Conservation (phyloP, 2,888 invertebrate species). For the Euplagia quadripunctaria region DNA sequence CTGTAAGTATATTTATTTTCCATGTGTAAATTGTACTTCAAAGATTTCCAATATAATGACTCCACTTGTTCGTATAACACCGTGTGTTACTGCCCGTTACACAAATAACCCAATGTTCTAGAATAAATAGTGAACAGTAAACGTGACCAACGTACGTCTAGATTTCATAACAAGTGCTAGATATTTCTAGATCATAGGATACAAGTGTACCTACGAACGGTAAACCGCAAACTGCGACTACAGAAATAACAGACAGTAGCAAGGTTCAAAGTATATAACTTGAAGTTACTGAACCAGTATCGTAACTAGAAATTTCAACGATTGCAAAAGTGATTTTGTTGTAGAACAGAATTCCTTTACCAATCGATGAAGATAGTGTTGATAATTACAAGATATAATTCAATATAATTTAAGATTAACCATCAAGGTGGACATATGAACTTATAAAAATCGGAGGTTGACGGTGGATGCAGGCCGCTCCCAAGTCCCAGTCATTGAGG, state of each 20-base stretch:
- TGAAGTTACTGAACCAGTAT: constrained; percentile 23
- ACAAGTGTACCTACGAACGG: constrained; percentile 53
- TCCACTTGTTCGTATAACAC: constrained; percentile 28
- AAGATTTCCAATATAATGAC: constrained; percentile 40
- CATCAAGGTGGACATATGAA: background rate
- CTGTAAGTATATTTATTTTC: constrained; percentile 6
- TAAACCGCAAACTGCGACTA: constrained; percentile 59
- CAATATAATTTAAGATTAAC: constrained; percentile 7
- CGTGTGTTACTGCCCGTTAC: constrained; percentile 49
- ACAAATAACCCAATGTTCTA: constrained; percentile 57
- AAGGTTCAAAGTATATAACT: constrained; percentile 30
- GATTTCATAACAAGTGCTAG: constrained; percentile 76
- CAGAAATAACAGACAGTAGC: constrained; percentile 27
- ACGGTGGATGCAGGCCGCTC: no score
- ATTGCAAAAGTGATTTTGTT: background rate
- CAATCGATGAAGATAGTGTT: constrained; percentile 16
- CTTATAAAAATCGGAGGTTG: no score
- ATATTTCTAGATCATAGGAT: constrained; percentile 76
- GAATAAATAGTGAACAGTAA: constrained; percentile 55
- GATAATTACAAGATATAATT: background rate
- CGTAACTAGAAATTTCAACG: constrained; percentile 8
- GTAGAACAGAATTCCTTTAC: background rate
- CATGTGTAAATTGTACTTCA: constrained; percentile 32
- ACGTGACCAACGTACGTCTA: constrained; percentile 72
- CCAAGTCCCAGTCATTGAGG: no score